phyloP scores from a whole-genome alignment of 53 echinoderm and acorn worm species.

The Astropecten irregularis region DNA sequence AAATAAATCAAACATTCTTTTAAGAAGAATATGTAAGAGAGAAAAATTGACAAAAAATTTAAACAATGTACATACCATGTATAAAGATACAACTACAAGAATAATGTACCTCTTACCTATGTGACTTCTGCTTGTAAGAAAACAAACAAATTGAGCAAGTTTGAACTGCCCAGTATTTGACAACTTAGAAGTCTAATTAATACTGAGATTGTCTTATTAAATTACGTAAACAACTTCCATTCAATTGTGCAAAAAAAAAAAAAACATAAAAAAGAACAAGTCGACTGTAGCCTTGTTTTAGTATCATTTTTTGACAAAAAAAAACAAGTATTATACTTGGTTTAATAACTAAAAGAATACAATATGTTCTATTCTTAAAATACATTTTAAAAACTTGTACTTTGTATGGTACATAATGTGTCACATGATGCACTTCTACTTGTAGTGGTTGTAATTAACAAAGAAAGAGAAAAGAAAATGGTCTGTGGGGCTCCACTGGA shows the following conservation, averaged over 20 bases:
- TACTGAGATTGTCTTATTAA: conserved; percentile 40
- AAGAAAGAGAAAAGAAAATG: conserved; percentile 10
- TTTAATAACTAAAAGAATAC: conserved; percentile 41
- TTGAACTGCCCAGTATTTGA: conserved; percentile 18
- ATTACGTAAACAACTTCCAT: conserved; percentile 49
- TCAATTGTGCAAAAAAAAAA: conserved; percentile 53
- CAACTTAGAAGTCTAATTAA: conserved; percentile 18
- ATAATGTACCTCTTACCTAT: conserved; percentile 30
- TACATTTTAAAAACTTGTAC: conserved; percentile 42
- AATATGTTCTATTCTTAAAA: conserved; percentile 56
- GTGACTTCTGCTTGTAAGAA: conserved; percentile 13
- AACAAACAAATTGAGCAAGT: not conserved
- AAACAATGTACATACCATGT: conserved; percentile 31
- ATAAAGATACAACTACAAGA: no score
- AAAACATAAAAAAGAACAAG: no score
- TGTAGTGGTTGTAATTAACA: conserved; percentile 47
- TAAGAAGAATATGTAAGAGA: no score
- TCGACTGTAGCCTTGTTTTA: conserved; percentile 45
- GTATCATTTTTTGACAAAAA: conserved; percentile 58
- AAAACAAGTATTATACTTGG: conserved; percentile 59
- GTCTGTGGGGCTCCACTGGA: conserved; percentile 38
- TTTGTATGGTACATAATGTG: conserved; percentile 47
- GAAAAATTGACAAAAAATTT: not conserved
- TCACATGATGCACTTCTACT: conserved; percentile 50
- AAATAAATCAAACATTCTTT: conserved; percentile 10